Percentiles rank a stretch among this genome's conserved stretches.
These are phyloP conservation scores for Raphicerus campestris DNA, from an alignment of 2,113 vertebrate species.

Conservation along the genomic window DNA sequence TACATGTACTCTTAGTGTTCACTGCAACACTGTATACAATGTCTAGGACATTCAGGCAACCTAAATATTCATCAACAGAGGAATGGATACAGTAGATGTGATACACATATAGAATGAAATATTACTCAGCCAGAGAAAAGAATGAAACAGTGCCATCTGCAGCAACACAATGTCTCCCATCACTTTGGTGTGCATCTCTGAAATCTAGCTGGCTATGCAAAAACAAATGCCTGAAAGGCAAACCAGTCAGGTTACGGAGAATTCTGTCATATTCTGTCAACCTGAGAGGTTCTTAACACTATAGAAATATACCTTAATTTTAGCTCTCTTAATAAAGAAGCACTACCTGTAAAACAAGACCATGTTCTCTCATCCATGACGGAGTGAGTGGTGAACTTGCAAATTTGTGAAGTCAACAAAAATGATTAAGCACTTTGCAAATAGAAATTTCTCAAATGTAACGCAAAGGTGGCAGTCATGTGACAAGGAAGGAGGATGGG, in stretches of 20 bases:
- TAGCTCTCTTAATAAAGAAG: slow-evolving; percentile 15
- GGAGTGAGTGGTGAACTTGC: background rate
- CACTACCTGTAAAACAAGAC: background rate
- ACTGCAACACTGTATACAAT: background rate
- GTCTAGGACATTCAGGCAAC: background rate
- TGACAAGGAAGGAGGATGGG: background rate
- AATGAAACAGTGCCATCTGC: background rate
- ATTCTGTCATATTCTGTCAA: background rate
- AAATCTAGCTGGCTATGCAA: background rate
- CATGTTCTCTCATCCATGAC: background rate
- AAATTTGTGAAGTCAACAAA: background rate
- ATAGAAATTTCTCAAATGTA: background rate
- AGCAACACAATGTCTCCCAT: background rate
- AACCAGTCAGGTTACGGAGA: background rate
- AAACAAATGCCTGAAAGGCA: background rate
- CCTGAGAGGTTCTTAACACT: background rate
- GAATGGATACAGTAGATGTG: background rate
- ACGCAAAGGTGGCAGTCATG: background rate
- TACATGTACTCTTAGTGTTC: background rate
- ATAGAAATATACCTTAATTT: background rate
- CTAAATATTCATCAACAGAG: background rate
- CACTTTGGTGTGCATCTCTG: background rate
- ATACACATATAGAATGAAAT: background rate
- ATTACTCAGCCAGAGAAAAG: background rate
- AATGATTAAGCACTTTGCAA: slow-evolving; percentile 16